Evolutionary conservation across 2,888 invertebrate species (phyloP), one percentile per base, ranked within the genome.

Genomic region (Amphipyra tragopoginis): DNA sequence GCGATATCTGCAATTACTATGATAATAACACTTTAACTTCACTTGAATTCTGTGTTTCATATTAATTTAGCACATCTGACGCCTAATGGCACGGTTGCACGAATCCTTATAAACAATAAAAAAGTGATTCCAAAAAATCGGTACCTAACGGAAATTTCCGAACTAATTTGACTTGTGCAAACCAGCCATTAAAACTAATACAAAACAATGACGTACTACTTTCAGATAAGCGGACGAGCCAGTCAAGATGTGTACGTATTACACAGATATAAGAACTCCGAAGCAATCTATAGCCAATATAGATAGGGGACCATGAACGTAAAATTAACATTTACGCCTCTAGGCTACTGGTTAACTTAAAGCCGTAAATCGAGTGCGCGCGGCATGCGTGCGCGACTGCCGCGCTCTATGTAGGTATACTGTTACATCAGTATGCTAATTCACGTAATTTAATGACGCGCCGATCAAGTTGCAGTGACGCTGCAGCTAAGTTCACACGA

Each of bases 211-310:
- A 58, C 10, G 33, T 57, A 38, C 36, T 40, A 65, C 63, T 61
- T 62, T 65, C 47, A 61, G 48, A 65, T 71, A 75, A 73, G 68
- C 70, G 65, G 64, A 57, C 73, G 59, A 72, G 65, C 72, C 72
- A 73, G 66, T 73, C 61, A 64, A 61, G 62, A 14, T 33, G 38
- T 34, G 15, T 15, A 26, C 11, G 0, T 36, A 65, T 49, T 45
- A 61, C 26, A 45, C 44, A 57, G 52, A 63, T 39, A 54, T 34
- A 45, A 15, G 13, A 54, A 42, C 42, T 40, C 44, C 44, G 14
- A 56, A 36, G 34, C 40, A 21, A 49, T 29, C 26, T 49, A 47
- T 15, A 36, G 43, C 9, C 10, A 26, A 56, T 15, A 52, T 21
- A 44, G 38, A 49, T 14, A 11, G 48, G 36, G 36, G 38, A 50